phyloP scores from a whole-genome alignment of 2,797 vertebrate species.

The Dallia pectoralis region DNA sequence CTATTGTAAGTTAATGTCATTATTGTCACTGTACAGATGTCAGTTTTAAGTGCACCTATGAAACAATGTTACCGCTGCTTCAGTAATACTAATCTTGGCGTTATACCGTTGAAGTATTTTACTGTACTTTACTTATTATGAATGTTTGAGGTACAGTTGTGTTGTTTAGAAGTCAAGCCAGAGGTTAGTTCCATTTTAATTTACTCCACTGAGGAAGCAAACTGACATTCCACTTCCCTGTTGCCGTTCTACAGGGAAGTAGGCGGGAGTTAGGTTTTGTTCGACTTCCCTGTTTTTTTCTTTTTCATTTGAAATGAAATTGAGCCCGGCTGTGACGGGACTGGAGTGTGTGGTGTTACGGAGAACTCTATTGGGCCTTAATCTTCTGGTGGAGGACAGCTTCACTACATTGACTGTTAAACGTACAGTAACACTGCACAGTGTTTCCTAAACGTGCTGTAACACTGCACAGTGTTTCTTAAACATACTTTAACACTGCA shows the following conservation, averaged over 20 bases:
- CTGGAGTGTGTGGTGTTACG: neutral
- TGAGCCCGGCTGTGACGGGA: neutral
- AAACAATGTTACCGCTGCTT: conserved; percentile 53
- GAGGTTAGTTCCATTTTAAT: neutral
- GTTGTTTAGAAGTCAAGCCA: neutral
- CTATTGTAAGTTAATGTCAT: conserved; percentile 24
- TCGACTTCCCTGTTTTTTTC: neutral
- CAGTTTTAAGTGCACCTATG: conserved; percentile 34
- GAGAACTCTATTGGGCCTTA: conserved; percentile 23
- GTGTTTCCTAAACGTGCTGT: conserved; percentile 19
- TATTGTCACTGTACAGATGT: conserved; percentile 32
- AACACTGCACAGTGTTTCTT: conserved; percentile 12
- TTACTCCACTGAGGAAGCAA: neutral
- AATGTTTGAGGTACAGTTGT: conserved; percentile 8
- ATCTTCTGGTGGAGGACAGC: conserved; percentile 3
- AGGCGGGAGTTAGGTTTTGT: neutral
- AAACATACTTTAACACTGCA: conserved; percentile 26
- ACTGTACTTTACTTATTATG: conserved; percentile 7
- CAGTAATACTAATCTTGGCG: conserved; percentile 41
- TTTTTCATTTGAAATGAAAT: neutral
- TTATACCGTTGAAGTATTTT: conserved; percentile 26
- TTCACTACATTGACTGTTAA: conserved; percentile 38
- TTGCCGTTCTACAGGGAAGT: neutral
- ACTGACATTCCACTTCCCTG: neutral
- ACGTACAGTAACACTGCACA: conserved; percentile 28